Evolutionary conservation across 2,113 vertebrate species (phyloP), one percentile per base, ranked within the genome.

Genomic region (Zosterops pallidus): DNA sequence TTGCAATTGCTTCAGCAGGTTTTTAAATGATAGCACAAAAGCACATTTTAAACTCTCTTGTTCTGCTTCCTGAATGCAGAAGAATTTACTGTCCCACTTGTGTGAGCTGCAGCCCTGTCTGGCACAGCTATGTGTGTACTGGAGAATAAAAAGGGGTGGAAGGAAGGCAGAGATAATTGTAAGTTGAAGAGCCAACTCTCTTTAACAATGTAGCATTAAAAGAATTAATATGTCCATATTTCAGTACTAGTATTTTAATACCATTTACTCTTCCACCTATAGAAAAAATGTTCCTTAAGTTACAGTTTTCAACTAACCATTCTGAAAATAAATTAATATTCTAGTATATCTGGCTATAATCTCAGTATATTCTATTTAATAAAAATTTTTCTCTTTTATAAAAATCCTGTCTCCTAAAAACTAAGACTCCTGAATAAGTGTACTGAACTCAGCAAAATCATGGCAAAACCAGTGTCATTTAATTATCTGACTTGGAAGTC

Each of bases 301-400:
- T 93, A 57, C 26, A 60, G 33, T 81, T 95, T 86, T 91, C 42
- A 90, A 88, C 46, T 78, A 84, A 41, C 37, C 23, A 41, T 49
- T 67, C 87, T 88, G 83, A 95, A 95, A 93, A 80, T 53, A 92
- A 85, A 91, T 22, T 75, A n/a, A 89, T 37, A 85, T 64, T 65
- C 42, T 77, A 60, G 46, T 84, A 33, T 59, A 71, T 70, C 37
- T 64, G 29, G 49, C 42, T 74, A 42, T 25, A 90, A 91, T 70
- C 74, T 89, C 69, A 56, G 39, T 29, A 52, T 78, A 74, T 59
- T 79, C 37, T 78, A 81, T 62, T 72, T 55, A 75, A 63, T 64
- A 11, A 56, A 84, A 83, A 23, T 18, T 22, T 6, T 35, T 85
- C 62, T 14, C 16, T 63, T 93, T 70, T 52, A 77, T 67, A 82